Evolutionary conservation across 1,140 invertebrate species (phyloP).

Genomic region (Drosophila ficusphila): DNA sequence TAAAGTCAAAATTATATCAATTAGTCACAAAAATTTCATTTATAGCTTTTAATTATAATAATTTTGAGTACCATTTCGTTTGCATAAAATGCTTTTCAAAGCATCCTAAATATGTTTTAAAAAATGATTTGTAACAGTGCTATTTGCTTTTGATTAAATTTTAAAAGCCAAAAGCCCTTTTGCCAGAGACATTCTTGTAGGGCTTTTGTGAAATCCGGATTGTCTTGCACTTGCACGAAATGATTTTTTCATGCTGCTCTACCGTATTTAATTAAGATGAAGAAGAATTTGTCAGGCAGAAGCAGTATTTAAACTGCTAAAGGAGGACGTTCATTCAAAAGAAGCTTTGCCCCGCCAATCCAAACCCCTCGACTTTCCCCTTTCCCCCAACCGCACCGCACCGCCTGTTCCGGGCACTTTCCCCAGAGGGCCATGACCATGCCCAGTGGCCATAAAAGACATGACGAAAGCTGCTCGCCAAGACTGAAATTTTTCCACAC

Average conservation of each 20-base stretch:
- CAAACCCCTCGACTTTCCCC: not conserved
- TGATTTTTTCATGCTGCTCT: conserved; percentile 16
- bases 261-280: conserved; percentile 27
- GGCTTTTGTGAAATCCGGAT: not conserved
- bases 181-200: not conserved
- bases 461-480: conserved; percentile 45
- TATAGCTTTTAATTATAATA: no score
- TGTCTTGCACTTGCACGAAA: conserved; percentile 4
- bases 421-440: conserved; percentile 12
- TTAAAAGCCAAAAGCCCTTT: not conserved
- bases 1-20: not conserved
- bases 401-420: conserved; percentile 3
- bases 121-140: not conserved
- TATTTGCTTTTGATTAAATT: not conserved
- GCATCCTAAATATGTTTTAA: not conserved
- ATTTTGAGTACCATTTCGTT: no score
- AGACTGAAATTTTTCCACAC: conserved; percentile 72
- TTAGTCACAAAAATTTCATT: no score
- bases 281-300: conserved; percentile 1
- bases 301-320: conserved; percentile 4
- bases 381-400: not conserved
- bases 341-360: not conserved
- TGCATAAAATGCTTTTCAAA: no score
- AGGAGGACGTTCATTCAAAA: not conserved
- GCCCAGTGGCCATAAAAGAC: conserved; percentile 44